phyloP scores from a whole-genome alignment of 2,797 vertebrate species.

The Ceyx erithaca region DNA sequence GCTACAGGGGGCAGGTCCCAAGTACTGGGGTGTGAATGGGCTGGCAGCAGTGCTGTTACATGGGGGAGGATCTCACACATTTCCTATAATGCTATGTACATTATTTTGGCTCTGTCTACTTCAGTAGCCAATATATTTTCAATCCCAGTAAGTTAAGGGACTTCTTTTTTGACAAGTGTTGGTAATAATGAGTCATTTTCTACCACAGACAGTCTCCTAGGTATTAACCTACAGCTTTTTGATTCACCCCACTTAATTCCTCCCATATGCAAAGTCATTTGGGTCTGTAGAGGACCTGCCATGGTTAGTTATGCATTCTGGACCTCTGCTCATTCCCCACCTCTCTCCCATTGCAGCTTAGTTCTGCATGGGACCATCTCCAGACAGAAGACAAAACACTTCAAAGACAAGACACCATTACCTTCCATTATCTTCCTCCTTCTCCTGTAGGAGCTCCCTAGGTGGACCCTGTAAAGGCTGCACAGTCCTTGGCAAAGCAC shows the following conservation, averaged over 20 bases:
- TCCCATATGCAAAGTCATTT: background rate
- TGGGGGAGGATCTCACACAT: background rate
- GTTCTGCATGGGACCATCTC: background rate
- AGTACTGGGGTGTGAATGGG: too few species aligned
- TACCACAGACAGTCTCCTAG: background rate
- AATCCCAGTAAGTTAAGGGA: background rate
- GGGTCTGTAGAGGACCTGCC: background rate
- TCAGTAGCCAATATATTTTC: slow-evolving; percentile 15
- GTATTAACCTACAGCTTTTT: background rate
- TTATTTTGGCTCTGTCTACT: background rate
- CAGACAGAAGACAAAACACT: background rate
- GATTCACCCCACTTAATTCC: background rate
- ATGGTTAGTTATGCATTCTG: background rate
- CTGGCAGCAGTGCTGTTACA: too few species aligned
- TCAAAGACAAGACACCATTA: background rate
- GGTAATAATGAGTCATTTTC: background rate
- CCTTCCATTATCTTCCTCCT: background rate
- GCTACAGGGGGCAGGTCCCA: too few species aligned
- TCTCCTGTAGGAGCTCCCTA: background rate
- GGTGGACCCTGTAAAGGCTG: background rate
- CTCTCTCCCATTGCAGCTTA: background rate
- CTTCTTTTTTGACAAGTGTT: slow-evolving; percentile 3
- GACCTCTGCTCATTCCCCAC: background rate
- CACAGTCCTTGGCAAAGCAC: background rate
- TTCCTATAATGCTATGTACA: background rate